phyloP scores from a whole-genome alignment of 2,113 vertebrate genomes.

The Plestiodon gilberti region DNA sequence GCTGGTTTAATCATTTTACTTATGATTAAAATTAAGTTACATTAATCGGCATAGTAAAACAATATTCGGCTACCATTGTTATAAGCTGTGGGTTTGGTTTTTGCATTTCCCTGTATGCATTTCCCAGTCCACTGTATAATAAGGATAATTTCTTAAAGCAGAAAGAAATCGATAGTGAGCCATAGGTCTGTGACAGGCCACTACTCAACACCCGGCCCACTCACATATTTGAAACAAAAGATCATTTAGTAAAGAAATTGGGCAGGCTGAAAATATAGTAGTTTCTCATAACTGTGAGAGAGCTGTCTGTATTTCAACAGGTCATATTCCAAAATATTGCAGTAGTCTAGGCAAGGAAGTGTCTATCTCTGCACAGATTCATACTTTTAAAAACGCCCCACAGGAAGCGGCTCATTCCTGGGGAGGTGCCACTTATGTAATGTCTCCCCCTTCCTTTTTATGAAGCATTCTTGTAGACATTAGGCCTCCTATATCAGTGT shows the following conservation, averaged over 20 bases:
- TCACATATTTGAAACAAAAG: constrained; percentile 35
- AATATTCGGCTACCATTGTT: constrained; percentile 44
- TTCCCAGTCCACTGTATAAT: constrained; percentile 33
- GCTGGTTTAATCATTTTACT: constrained; percentile 60
- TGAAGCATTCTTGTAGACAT: background rate
- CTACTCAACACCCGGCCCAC: constrained; percentile 21
- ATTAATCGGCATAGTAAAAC: constrained; percentile 62
- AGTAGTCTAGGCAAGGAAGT: background rate
- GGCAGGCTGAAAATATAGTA: background rate
- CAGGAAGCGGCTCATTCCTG: background rate
- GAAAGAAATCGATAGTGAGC: constrained; percentile 56
- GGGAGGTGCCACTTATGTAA: background rate
- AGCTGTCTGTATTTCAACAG: background rate
- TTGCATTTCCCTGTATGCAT: constrained; percentile 48
- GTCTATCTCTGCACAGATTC: background rate
- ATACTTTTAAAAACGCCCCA: background rate
- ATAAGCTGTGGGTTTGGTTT: constrained; percentile 41
- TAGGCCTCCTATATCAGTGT: too few species aligned
- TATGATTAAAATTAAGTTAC: constrained; percentile 66
- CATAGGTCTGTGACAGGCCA: constrained; percentile 40
- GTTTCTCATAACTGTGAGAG: background rate
- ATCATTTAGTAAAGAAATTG: constrained; percentile 49
- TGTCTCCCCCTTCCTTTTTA: too few species aligned
- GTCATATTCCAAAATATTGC: background rate
- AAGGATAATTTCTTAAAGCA: constrained; percentile 52